Conservation (phyloP, 2,113 vertebrate species). For the Anguilla rostrata region DNA sequence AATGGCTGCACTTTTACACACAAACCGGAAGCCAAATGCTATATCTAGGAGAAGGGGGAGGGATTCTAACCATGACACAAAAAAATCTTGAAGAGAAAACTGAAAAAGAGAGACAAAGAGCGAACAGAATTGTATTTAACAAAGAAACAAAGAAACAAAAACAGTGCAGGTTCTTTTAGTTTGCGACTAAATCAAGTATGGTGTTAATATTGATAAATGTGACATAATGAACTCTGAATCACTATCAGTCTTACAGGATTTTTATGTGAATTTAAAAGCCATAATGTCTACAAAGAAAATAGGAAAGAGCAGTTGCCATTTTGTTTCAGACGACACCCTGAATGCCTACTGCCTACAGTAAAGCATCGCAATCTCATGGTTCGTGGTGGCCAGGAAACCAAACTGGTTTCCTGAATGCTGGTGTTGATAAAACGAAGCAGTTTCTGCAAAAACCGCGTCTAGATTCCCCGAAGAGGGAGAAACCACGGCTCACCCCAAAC, state of each 20-base stretch:
- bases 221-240: not conserved
- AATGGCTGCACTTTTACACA: not conserved
- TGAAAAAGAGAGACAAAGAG: not conserved
- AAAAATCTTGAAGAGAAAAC: not conserved
- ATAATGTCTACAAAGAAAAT: no score
- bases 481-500: slow-evolving; percentile 25
- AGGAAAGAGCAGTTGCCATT: no score
- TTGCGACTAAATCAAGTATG: not conserved
- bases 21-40: not conserved
- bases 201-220: not conserved
- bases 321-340: no score
- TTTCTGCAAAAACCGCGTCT: not conserved
- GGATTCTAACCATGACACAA: not conserved
- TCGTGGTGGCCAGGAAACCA: not conserved
- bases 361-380: no score
- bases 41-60: not conserved
- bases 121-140: not conserved
- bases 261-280: no score
- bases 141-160: no score
- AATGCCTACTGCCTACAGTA: no score
- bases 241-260: not conserved
- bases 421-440: not conserved
- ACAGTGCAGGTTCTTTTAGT: not conserved
- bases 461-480: not conserved
- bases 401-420: not conserved